These are phyloP conservation scores for Taenaris catops DNA, from an alignment of 2,888 invertebrate genomes.

Conservation along the genomic window DNA sequence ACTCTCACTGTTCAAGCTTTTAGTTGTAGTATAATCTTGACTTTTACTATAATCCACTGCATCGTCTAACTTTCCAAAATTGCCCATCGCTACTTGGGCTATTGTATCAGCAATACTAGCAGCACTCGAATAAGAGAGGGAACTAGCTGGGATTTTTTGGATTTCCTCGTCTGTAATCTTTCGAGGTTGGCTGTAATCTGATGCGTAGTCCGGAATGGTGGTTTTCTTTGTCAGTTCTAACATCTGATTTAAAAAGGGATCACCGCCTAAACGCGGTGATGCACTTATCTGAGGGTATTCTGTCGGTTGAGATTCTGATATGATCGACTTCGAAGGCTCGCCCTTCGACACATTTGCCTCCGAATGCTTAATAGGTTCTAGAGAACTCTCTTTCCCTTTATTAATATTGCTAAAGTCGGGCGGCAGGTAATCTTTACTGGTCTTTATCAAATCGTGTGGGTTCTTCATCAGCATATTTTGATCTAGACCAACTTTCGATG, in stretches of 20 bases:
- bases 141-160: slow-evolving; percentile 65
- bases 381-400: slow-evolving; percentile 68
- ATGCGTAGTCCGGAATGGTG: slow-evolving; percentile 69
- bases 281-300: slow-evolving; percentile 58
- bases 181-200: slow-evolving; percentile 74
- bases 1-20: slow-evolving; percentile 41
- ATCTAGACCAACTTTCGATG: slow-evolving; percentile 63
- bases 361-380: slow-evolving; percentile 58
- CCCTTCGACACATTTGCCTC: slow-evolving; percentile 73
- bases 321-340: slow-evolving; percentile 58
- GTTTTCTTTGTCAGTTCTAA: slow-evolving; percentile 74
- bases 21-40: slow-evolving; percentile 54
- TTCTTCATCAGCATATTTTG: slow-evolving; percentile 66
- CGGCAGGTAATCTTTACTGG: slow-evolving; percentile 69
- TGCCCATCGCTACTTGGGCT: slow-evolving; percentile 64
- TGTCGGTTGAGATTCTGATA: slow-evolving; percentile 49
- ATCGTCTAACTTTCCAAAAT: slow-evolving; percentile 61
- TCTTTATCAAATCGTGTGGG: slow-evolving; percentile 60
- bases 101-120: slow-evolving; percentile 63
- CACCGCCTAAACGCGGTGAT: slow-evolving; percentile 62
- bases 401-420: slow-evolving; percentile 77
- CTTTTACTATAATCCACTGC: slow-evolving; percentile 62
- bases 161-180: slow-evolving; percentile 79
- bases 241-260: slow-evolving; percentile 76
- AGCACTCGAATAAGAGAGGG: slow-evolving; percentile 60